Conservation (phyloP, 2,797 vertebrate genomes). For the Gorsachius magnificus region DNA sequence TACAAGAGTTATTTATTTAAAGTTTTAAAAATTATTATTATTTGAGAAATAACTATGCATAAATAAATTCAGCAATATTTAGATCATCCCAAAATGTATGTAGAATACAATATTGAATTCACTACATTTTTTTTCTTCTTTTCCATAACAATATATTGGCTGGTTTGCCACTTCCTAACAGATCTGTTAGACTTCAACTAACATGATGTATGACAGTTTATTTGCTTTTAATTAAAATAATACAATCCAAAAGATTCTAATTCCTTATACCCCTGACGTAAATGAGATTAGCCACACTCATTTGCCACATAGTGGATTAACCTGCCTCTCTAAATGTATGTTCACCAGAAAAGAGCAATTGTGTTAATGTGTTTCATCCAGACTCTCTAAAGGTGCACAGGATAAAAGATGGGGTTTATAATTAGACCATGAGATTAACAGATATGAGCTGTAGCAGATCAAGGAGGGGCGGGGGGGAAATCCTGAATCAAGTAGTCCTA, state of each 20-base stretch:
- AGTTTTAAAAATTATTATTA: background rate
- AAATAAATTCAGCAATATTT: background rate
- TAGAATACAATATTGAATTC: background rate
- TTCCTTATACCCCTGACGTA: background rate
- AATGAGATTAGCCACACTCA: background rate
- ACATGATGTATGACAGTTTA: background rate
- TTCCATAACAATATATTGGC: background rate
- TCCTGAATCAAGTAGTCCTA: background rate
- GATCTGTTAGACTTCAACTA: background rate
- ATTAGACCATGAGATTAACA: background rate
- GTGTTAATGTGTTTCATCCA: background rate
- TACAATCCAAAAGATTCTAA: background rate
- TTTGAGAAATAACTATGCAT: background rate
- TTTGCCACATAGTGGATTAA: background rate
- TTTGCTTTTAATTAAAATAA: constrained; percentile 6
- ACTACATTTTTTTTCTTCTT: background rate
- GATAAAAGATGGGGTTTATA: background rate
- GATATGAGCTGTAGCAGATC: background rate
- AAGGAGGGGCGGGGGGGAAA: background rate
- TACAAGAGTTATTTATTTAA: background rate
- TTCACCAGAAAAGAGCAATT: background rate
- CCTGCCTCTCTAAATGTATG: background rate
- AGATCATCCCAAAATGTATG: background rate
- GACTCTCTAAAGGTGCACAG: background rate
- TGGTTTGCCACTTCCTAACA: background rate